Percentiles rank a stretch among this genome's conserved stretches.
phyloP scores from a whole-genome alignment of 2,797 vertebrate genomes.

The Phrynocephalus guinanensis region DNA sequence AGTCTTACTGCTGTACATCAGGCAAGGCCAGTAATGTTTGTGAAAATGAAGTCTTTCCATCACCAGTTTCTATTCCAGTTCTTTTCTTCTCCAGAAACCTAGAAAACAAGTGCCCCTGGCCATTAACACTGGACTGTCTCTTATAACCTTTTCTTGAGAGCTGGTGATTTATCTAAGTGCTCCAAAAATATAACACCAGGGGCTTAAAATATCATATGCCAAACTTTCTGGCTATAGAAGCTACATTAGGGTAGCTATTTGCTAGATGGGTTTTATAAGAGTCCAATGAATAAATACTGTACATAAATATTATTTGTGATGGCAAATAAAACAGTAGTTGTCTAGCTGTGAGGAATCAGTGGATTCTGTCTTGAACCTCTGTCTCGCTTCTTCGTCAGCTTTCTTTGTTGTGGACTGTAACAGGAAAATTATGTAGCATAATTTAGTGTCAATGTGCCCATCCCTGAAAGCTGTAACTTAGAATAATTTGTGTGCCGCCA shows the following conservation, averaged over 20 bases:
- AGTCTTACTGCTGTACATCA: not conserved
- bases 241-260: no score
- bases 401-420: not conserved
- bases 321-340: not conserved
- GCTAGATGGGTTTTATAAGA: no score
- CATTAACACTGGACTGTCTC: not conserved
- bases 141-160: no score
- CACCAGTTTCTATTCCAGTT: not conserved
- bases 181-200: not conserved
- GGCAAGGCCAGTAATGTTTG: no score
- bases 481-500: not conserved
- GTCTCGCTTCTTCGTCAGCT: not conserved
- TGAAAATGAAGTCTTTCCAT: not conserved
- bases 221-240: not conserved
- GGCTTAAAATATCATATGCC: not conserved
- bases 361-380: not conserved
- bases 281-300: no score
- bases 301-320: not conserved
- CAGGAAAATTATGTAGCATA: not conserved
- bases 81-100: not conserved
- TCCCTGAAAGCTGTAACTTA: not conserved
- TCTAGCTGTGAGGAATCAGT: not conserved
- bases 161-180: not conserved
- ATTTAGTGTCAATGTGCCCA: not conserved
- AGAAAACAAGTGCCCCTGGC: not conserved